Evolutionary conservation across 2,888 invertebrate species (phyloP).

Genomic region (Watsonalla cultraria): DNA sequence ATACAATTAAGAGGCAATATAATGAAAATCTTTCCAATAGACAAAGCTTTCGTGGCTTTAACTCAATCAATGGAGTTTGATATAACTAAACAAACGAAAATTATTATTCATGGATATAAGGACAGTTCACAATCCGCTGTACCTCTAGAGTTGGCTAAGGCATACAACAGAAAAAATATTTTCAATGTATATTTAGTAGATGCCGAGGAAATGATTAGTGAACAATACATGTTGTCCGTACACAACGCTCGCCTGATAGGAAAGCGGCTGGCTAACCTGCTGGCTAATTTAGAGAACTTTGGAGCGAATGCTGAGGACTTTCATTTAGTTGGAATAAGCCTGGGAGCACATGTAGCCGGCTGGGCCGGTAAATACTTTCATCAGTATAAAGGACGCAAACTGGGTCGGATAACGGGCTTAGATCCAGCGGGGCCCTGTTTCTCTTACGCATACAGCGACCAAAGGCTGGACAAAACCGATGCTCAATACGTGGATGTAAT

Average conservation of each 20-base stretch:
- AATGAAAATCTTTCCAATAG: constrained; percentile 49
- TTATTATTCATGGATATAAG: constrained; percentile 69
- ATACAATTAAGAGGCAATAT: constrained; percentile 46
- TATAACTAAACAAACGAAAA: constrained; percentile 67
- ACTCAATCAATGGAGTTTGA: constrained; percentile 55
- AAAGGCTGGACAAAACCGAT: constrained; percentile 63
- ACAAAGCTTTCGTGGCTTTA: constrained; percentile 53
- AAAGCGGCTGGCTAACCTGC: constrained; percentile 71
- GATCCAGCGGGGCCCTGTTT: constrained; percentile 76
- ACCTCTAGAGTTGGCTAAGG: constrained; percentile 58
- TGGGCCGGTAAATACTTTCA: constrained; percentile 70
- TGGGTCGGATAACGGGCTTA: constrained; percentile 69
- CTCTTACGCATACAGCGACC: constrained; percentile 59
- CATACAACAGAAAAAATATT: constrained; percentile 64
- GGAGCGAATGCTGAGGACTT: constrained; percentile 68
- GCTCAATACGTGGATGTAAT: constrained; percentile 68
- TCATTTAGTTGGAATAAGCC: constrained; percentile 78
- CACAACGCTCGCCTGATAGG: constrained; percentile 69
- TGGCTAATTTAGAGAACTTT: constrained; percentile 66
- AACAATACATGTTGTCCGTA: constrained; percentile 64
- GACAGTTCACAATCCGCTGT: constrained; percentile 65
- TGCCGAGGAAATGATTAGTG: constrained; percentile 63
- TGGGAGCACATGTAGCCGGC: constrained; percentile 79
- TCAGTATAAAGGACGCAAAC: constrained; percentile 48
- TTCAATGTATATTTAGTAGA: constrained; percentile 70